Evolutionary conservation across 2,113 vertebrate genomes (phyloP).

Genomic region (Orientallactaga bullata): DNA sequence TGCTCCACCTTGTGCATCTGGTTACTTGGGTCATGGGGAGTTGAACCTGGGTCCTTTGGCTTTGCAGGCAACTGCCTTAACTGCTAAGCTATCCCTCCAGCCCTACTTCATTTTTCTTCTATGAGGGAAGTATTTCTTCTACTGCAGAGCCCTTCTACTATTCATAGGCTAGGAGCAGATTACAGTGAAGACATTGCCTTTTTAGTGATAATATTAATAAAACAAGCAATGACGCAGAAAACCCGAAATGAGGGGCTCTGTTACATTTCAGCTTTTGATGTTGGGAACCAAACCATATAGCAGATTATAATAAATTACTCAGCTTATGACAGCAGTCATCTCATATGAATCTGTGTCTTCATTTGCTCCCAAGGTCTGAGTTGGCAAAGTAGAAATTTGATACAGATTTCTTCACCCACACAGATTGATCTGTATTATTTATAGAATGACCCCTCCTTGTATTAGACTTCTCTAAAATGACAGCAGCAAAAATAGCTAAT

Average conservation of each 20-base stretch:
- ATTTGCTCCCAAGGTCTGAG: background rate
- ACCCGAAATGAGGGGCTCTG: background rate
- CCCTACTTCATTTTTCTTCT: background rate
- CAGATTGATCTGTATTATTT: background rate
- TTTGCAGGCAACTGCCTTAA: too few species aligned
- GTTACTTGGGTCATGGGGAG: too few species aligned
- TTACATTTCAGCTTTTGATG: background rate
- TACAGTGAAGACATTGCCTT: background rate
- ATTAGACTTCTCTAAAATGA: conserved; percentile 19
- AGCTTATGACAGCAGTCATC: background rate
- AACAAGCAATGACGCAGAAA: background rate
- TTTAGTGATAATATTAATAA: conserved; percentile 36
- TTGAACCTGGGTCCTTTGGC: too few species aligned
- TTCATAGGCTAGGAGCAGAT: background rate
- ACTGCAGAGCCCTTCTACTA: background rate
- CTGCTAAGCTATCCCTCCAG: too few species aligned
- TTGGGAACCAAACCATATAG: background rate
- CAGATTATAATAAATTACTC: background rate
- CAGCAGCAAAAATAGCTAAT: background rate
- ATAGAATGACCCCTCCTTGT: background rate
- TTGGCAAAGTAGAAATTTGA: background rate
- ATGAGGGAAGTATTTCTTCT: background rate
- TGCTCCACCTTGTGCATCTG: too few species aligned
- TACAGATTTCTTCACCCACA: background rate
- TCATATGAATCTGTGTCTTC: background rate